Evolutionary conservation across 2,113 vertebrate genomes (phyloP), one percentile per base, ranked within the genome.

Genomic region (Pontoporia blainvillei): DNA sequence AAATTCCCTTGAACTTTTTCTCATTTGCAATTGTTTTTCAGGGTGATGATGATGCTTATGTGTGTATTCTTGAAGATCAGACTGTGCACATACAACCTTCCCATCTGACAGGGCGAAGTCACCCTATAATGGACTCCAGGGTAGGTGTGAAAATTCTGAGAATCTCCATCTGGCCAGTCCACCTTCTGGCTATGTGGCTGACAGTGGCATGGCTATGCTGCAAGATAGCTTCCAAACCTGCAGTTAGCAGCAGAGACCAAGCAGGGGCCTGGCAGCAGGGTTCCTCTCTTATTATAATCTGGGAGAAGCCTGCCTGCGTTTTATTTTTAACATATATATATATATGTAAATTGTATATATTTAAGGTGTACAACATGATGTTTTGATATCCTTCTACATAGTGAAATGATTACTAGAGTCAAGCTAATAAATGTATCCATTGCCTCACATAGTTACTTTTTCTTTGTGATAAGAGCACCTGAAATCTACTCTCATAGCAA

Each of bases 41-140:
- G 99, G 99, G 99, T 71, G 98, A 98, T 31, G 99, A 99, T 98
- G 99, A 99, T 61, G 98, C 98, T 0, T 99, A 99, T 93, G 2
- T 99, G 39, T 99, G 99, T 81, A 31, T 99, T 86, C 98, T 29
- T 44, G 97, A 98, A 52, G 97, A 95, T 52, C 98, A 98, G 73
- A 81, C 0, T 0, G 92, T 99, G 83, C 91, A 83, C 0, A 97
- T 99, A 76, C 98, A 97, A 94, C 96, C 99, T 67, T 98, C 99
- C 3, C 97, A 49, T 82, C 90, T 99, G 67, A 95, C 34, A 29
- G 99, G 99, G 12, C 97, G 99, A 54, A 98, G 95, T 49, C 97
- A 98, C 91, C 99, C 99, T 92, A 86, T 98, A 67, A 81, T 98
- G 92, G 97, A 98, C 75, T 97, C 98, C 17, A 86, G 98, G 99